Conservation (phyloP, 2,888 invertebrate genomes). For the Dryobota labecula region DNA sequence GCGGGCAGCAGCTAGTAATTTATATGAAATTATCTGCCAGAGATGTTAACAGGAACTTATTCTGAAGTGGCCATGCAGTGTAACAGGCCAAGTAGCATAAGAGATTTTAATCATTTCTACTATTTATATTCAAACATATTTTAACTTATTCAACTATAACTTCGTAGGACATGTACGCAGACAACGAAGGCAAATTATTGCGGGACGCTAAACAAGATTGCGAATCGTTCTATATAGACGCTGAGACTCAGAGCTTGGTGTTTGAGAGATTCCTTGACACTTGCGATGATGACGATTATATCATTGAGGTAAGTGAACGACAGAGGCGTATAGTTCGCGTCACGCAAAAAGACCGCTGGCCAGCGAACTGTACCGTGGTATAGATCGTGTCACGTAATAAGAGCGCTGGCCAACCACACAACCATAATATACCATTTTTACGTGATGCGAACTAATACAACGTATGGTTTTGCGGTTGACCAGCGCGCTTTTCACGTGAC, state of each 20-base stretch:
- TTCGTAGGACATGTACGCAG: slow-evolving; percentile 93
- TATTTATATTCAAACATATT: background rate
- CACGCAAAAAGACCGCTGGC: too few relatives aligned
- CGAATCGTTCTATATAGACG: slow-evolving; percentile 89
- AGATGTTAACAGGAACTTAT: background rate
- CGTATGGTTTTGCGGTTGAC: too few relatives aligned
- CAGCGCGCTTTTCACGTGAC: too few relatives aligned
- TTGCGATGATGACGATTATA: slow-evolving; percentile 96
- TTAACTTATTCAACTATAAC: background rate
- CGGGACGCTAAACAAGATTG: slow-evolving; percentile 95
- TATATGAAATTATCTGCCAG: background rate
- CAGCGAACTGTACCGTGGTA: too few relatives aligned
- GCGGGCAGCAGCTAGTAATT: too few relatives aligned
- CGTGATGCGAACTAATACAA: too few relatives aligned
- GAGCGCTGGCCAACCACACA: too few relatives aligned
- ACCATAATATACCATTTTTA: too few relatives aligned
- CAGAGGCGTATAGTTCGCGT: too few relatives aligned
- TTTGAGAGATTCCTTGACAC: slow-evolving; percentile 96
- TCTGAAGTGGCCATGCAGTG: background rate
- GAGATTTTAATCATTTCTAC: background rate
- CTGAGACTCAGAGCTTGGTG: slow-evolving; percentile 92
- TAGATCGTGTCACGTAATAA: too few relatives aligned
- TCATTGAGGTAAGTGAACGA: slow-evolving; percentile 92
- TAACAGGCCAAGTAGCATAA: background rate
- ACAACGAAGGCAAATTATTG: slow-evolving; percentile 91